Base-by-base conservation (phyloP, 2,113 vertebrate genomes). In the Grus americana region DNA sequence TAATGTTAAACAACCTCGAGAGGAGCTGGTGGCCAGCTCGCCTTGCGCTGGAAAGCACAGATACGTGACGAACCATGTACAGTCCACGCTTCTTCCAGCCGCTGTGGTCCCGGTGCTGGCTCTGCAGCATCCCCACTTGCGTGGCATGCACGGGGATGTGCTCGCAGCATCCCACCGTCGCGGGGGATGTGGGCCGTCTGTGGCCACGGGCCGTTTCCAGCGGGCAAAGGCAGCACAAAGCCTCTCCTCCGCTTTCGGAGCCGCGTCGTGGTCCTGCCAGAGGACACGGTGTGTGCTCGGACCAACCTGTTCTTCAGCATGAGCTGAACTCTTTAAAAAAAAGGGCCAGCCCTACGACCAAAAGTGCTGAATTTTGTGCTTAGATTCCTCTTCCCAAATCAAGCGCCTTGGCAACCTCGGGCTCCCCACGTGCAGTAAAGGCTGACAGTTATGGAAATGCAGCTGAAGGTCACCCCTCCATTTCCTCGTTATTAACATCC, bases 161-260 rank as follows among this genome's bases (percentile, higher is more conserved):
- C 40, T 73, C 2, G 0, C 4, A 4, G 30, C 3, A 0, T 40
- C 44, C 46, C 4, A 2, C 32, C 17, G 29, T 12, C 1, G 1
- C 7, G 17, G 55, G 23, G 40, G 40, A 12, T 42, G 40, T 11
- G 40, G 40, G 40, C 40, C 40, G 40, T 42, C n/a, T 55, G 23
- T 5, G 62, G 23, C 40, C 2, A 0, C 15, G 50, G 38, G 21
- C 18, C 3, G 0, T 42, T 71, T 59, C 70, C 71, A 38, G 34
- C 1, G 2, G 29, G 13, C 17, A 46, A 55, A 73, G 49, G 27
- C 44, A 54, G 26, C 65, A 34, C 20, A 26, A 42, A 61, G 9
- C 13, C 40, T 30, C 32, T 76, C 22, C 22, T 10, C 44, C 0
- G 5, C 26, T 36, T 34, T 40, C n/a, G 20, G 49, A 81, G 46